phyloP scores from a whole-genome alignment of 1,140 invertebrate species.

The Brachionus rotundiformis region DNA sequence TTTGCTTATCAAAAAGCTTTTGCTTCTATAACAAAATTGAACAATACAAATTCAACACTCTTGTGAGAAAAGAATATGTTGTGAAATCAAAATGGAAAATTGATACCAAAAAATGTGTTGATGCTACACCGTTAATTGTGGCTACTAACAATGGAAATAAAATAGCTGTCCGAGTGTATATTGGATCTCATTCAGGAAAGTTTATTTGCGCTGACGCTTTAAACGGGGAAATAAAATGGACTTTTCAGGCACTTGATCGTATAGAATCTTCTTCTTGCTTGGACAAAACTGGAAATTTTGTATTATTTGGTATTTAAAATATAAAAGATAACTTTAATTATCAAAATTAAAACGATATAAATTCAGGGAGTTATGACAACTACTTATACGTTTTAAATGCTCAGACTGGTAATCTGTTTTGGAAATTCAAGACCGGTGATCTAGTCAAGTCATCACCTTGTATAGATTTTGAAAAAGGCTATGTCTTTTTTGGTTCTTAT shows the following conservation, averaged over 20 bases:
- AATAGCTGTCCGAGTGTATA: conserved; percentile 53
- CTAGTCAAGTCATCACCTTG: conserved; percentile 72
- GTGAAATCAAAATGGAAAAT: conserved; percentile 63
- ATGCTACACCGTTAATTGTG: conserved; percentile 70
- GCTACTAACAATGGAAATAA: too few relatives aligned
- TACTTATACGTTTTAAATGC: conserved; percentile 69
- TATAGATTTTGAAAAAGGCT: conserved; percentile 57
- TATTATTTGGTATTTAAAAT: conserved; percentile 61
- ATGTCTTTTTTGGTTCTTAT: conserved; percentile 72
- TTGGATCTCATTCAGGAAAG: conserved; percentile 70
- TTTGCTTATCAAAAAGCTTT: conserved; percentile 54
- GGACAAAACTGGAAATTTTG: conserved; percentile 60
- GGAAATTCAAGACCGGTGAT: conserved; percentile 69
- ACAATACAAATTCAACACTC: too few relatives aligned
- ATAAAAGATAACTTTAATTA: neutral
- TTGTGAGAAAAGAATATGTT: neutral
- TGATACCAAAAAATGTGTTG: conserved; percentile 72
- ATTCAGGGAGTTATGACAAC: conserved; percentile 71
- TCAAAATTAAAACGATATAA: too few relatives aligned
- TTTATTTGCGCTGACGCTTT: conserved; percentile 67
- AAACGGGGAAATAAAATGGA: conserved; percentile 61
- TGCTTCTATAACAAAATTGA: neutral
- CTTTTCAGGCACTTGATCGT: conserved; percentile 64
- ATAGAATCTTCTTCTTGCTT: conserved; percentile 68
- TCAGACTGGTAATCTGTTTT: conserved; percentile 67